Evolutionary conservation across 2,888 invertebrate genomes (phyloP), one percentile per base, ranked within the genome.

Genomic region (Plebejus anna): DNA sequence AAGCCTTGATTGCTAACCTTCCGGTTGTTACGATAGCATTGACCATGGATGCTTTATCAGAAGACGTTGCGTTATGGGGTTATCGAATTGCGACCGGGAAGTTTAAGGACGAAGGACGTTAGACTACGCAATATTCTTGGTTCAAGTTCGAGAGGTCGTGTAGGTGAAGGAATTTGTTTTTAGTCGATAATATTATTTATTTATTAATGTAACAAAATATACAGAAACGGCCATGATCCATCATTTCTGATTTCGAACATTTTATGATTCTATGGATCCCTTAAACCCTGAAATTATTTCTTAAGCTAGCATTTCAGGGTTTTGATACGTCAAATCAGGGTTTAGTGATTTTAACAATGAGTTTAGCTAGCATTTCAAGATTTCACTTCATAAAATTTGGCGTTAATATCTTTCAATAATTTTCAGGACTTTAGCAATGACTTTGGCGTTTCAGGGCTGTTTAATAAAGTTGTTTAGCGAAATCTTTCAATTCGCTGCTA

Each of bases 11-110:
- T 32, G 66, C 5, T 66, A 66, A 66, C 66, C 66, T 66, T 66
- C 66, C 66, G 66, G 66, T 13, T 22, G 1, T 22, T 28, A 4
- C 66, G 66, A 66, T 36, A 66, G 4, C 66, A 66, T 66, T 66
- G 66, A 66, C 66, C 66, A 36, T 66, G 66, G 66, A 32, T 66
- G 11, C 32, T 66, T 66, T 66, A 66, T 66, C 66, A 13, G 32
- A 36, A 66, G 66, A 66, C 32, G 66, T 66, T 66, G 32, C 66
- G 66, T 66, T 36, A 36, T 66, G 66, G 66, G 66, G 66, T 66
- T 66, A 66, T 66, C 66, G 66, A 32, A 66, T 66, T 28, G 28
- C 28, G 28, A 28, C 66, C 66, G 32, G 66, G 66, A 66, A 66
- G 32, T 4, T 11, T 66, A 11, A 28, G 61, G 61, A 61, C 22